A percentile compares a stretch with the other conserved stretches of the same genome.
phyloP scores from a whole-genome alignment of 2,888 invertebrate genomes.

The Hydrotaea diabolus region DNA sequence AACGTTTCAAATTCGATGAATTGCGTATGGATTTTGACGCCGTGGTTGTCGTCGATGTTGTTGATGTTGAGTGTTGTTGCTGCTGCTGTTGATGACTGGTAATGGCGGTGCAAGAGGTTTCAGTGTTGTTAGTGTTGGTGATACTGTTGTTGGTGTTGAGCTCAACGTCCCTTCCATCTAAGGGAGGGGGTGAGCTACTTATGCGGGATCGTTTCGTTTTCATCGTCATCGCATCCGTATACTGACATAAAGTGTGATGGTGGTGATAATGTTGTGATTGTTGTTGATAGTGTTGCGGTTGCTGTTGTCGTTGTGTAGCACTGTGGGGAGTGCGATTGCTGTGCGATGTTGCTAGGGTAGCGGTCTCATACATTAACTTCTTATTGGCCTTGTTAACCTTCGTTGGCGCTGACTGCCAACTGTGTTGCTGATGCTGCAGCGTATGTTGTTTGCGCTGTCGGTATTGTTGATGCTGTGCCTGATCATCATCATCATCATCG shows the following conservation, averaged over 20 bases:
- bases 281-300: conserved; percentile 62
- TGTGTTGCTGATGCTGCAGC: conserved; percentile 72
- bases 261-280: conserved; percentile 50
- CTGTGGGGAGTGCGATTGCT: conserved; percentile 42
- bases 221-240: conserved; percentile 52
- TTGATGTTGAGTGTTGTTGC: conserved; percentile 62
- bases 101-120: conserved; percentile 23
- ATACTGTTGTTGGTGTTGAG: conserved; percentile 65
- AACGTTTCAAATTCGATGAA: conserved; percentile 83
- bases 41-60: conserved; percentile 65
- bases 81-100: conserved; percentile 48
- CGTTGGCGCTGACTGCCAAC: conserved; percentile 67
- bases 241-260: conserved; percentile 49
- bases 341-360: conserved; percentile 41
- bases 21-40: conserved; percentile 48
- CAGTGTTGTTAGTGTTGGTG: conserved; percentile 41
- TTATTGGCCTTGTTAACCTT: conserved; percentile 15
- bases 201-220: conserved; percentile 61
- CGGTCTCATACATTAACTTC: conserved; percentile 31
- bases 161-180: conserved; percentile 88
- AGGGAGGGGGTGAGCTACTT: conserved; percentile 82
- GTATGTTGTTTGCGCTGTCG: conserved; percentile 29
- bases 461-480: conserved; percentile 42
- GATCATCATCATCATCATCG: conserved; percentile 60
- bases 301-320: conserved; percentile 66